Evolutionary conservation across 2,797 vertebrate species (phyloP).

Genomic region (Monodelphis domestica): DNA sequence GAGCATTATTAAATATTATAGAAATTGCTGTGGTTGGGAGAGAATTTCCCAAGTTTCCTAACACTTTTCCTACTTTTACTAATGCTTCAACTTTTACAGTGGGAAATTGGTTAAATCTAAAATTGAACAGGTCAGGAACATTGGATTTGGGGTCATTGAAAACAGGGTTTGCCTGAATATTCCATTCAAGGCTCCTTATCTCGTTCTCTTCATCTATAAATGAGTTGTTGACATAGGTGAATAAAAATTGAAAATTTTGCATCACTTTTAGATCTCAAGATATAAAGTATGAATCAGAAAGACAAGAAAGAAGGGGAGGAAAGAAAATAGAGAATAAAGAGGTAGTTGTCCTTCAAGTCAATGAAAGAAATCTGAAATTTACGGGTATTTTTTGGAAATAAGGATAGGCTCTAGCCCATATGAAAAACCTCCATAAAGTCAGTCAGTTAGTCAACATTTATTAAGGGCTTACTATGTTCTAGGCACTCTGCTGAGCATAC

Average conservation of each 20-base stretch:
- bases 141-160: neutral
- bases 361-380: constrained; percentile 12
- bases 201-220: neutral
- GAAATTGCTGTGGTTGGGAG: neutral
- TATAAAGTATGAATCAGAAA: neutral
- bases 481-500: neutral
- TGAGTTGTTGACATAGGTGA: neutral
- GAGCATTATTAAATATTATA: neutral
- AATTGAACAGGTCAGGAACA: constrained; percentile 42
- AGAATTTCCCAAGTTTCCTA: neutral
- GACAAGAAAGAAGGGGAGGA: neutral
- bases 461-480: neutral
- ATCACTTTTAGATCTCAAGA: constrained; percentile 22
- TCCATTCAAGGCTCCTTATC: neutral
- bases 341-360: neutral
- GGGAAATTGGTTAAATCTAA: constrained; percentile 32
- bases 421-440: no score
- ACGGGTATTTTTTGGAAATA: constrained; percentile 45
- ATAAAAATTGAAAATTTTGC: neutral
- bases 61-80: neutral
- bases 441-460: no score
- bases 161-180: constrained; percentile 16
- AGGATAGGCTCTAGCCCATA: neutral
- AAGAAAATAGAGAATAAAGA: constrained; percentile 19
- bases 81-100: neutral